phyloP scores from a whole-genome alignment of 1,140 invertebrate genomes.

The Leptoteleia sp. region DNA sequence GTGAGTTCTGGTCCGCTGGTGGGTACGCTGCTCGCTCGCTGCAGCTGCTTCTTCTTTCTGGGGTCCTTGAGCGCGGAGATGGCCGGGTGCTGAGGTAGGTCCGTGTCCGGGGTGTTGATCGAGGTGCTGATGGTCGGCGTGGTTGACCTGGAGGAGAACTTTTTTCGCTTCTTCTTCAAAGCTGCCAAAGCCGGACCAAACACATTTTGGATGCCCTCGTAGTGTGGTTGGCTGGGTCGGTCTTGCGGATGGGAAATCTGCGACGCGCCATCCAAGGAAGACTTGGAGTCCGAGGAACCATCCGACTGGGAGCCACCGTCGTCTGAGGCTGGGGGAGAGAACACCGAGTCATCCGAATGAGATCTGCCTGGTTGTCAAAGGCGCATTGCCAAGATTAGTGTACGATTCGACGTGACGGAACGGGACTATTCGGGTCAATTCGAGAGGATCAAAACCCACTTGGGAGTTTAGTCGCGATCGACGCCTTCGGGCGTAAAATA shows the following conservation, averaged over 20 bases:
- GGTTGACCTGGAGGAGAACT: conserved; percentile 87
- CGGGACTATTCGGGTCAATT: conserved; percentile 5
- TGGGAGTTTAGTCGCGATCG: background rate
- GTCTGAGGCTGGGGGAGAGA: conserved; percentile 79
- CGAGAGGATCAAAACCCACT: background rate
- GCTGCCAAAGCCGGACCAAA: conserved; percentile 84
- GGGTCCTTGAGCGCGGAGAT: conserved; percentile 59
- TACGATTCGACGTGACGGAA: background rate
- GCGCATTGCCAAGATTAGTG: conserved; percentile 29
- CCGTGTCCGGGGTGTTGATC: conserved; percentile 71
- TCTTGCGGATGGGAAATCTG: conserved; percentile 68
- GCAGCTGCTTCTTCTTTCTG: conserved; percentile 77
- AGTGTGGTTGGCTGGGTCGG: conserved; percentile 56
- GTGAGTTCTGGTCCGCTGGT: conserved; percentile 80
- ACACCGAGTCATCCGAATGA: conserved; percentile 91
- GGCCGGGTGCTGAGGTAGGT: conserved; percentile 58
- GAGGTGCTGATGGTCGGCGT: conserved; percentile 81
- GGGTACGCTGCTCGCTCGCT: conserved; percentile 84
- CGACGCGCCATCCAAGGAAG: conserved; percentile 73
- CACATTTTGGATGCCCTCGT: conserved; percentile 73
- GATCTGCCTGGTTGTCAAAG: conserved; percentile 72
- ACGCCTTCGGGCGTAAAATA: background rate
- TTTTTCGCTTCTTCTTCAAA: conserved; percentile 88
- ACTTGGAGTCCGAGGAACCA: conserved; percentile 77
- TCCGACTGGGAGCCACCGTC: conserved; percentile 77